Conservation (phyloP, 2,113 vertebrate genomes). For the Xenopus borealis region DNA sequence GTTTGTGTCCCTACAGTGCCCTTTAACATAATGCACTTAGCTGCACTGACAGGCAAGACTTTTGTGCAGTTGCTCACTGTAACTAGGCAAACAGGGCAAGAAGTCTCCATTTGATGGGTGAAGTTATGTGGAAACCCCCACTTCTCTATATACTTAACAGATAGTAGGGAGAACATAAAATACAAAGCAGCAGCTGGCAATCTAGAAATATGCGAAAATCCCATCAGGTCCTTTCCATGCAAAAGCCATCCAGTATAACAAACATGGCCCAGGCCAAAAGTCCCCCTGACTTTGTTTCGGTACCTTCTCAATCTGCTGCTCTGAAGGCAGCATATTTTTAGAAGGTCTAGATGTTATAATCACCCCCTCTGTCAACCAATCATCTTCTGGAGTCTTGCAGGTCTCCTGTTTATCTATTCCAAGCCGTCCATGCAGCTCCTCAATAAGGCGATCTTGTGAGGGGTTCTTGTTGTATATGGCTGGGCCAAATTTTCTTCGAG, state of each 20-base stretch:
- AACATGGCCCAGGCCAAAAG: not conserved
- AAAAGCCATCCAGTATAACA: not conserved
- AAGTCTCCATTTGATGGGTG: too few relatives aligned
- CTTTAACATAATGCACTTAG: too few relatives aligned
- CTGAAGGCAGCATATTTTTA: conserved; percentile 66
- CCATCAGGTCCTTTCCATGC: too few relatives aligned
- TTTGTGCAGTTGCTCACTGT: too few relatives aligned
- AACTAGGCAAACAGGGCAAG: too few relatives aligned
- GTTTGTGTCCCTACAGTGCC: too few relatives aligned
- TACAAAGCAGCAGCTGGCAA: too few relatives aligned
- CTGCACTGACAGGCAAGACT: too few relatives aligned
- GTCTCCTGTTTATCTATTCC: conserved; percentile 76
- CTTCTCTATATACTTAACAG: too few relatives aligned
- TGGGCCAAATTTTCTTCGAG: conserved; percentile 84
- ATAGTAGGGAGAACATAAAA: too few relatives aligned
- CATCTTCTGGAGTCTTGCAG: conserved; percentile 64
- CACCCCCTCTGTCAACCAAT: conserved; percentile 87
- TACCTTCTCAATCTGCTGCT: conserved; percentile 77
- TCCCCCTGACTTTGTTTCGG: conserved; percentile 50
- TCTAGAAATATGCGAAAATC: too few relatives aligned
- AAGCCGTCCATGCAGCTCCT: conserved; percentile 89
- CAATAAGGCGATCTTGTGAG: conserved; percentile 85
- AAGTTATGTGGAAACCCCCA: too few relatives aligned
- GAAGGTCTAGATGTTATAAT: conserved; percentile 77
- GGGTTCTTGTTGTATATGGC: conserved; percentile 82